Percentiles rank a stretch among this genome's conserved stretches.
phyloP scores from a whole-genome alignment of 2,797 vertebrate species.

The Thaleichthys pacificus region DNA sequence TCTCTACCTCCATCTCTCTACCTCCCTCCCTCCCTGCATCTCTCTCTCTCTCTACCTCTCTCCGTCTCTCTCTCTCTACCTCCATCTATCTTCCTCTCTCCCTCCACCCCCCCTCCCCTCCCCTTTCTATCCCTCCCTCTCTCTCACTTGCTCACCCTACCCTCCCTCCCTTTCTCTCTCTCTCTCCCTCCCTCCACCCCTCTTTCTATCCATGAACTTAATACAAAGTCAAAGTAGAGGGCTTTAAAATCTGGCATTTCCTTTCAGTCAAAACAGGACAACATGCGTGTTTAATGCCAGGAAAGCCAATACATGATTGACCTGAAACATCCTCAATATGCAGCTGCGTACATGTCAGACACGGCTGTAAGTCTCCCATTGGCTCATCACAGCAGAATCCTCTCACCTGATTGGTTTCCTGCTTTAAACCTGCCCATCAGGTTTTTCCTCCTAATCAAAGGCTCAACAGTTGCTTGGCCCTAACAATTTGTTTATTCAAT shows the following conservation, averaged over 20 bases:
- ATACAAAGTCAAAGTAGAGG: neutral
- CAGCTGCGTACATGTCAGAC: too few relatives aligned
- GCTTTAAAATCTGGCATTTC: too few relatives aligned
- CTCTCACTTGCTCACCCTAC: conserved; percentile 30
- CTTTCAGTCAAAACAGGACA: too few relatives aligned
- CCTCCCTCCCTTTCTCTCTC: neutral
- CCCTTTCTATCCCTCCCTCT: conserved; percentile 6
- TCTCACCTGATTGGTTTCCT: neutral
- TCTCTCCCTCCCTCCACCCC: neutral
- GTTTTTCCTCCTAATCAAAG: conserved; percentile 6
- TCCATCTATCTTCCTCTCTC: neutral
- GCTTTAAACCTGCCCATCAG: too few relatives aligned
- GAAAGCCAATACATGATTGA: too few relatives aligned
- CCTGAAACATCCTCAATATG: too few relatives aligned
- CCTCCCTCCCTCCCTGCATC: neutral
- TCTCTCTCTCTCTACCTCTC: too few relatives aligned
- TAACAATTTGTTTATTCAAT: conserved; percentile 58
- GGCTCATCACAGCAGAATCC: neutral
- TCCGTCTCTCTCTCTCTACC: neutral
- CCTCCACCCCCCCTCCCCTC: neutral
- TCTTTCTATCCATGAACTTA: neutral
- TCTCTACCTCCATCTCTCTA: neutral
- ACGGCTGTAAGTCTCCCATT: neutral
- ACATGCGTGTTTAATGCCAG: too few relatives aligned
- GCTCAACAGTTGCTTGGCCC: conserved; percentile 43